Percentiles rank a stretch among this genome's conserved stretches.
Evolutionary conservation across 1,140 invertebrate species (phyloP).

Genomic region (Drosophila chauvacae): DNA sequence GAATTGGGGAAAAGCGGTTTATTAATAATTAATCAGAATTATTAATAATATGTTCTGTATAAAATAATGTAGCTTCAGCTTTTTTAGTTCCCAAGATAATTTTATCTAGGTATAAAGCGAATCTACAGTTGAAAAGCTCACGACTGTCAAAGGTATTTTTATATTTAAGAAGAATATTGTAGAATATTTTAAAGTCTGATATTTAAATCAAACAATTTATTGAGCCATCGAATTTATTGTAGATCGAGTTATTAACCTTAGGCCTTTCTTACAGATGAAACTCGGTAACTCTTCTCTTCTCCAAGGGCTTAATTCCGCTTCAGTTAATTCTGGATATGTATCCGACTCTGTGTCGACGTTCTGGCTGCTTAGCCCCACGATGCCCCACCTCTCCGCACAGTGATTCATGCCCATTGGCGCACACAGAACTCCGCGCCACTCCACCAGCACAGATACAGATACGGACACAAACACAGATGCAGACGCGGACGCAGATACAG

Average conservation of each 20-base stretch:
- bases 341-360: slow-evolving; percentile 42
- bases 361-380: slow-evolving; percentile 55
- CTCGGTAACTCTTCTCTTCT: neutral
- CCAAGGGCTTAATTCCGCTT: neutral
- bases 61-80: too few relatives aligned
- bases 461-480: neutral
- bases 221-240: too few relatives aligned
- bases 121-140: too few relatives aligned
- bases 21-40: neutral
- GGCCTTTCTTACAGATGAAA: too few relatives aligned
- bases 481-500: slow-evolving; percentile 2
- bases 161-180: neutral
- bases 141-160: too few relatives aligned
- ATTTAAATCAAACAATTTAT: neutral
- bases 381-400: slow-evolving; percentile 37
- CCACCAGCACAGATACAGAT: slow-evolving; percentile 14
- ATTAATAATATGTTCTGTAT: neutral
- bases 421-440: slow-evolving; percentile 44
- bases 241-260: neutral
- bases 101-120: too few relatives aligned
- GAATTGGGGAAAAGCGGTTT: neutral
- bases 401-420: slow-evolving; percentile 79
- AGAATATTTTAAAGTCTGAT: neutral
- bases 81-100: too few relatives aligned
- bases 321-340: slow-evolving; percentile 9